A percentile compares a stretch with the other conserved stretches of the same genome.
phyloP scores from a whole-genome alignment of 2,113 vertebrate species.

The Ondatra zibethicus region DNA sequence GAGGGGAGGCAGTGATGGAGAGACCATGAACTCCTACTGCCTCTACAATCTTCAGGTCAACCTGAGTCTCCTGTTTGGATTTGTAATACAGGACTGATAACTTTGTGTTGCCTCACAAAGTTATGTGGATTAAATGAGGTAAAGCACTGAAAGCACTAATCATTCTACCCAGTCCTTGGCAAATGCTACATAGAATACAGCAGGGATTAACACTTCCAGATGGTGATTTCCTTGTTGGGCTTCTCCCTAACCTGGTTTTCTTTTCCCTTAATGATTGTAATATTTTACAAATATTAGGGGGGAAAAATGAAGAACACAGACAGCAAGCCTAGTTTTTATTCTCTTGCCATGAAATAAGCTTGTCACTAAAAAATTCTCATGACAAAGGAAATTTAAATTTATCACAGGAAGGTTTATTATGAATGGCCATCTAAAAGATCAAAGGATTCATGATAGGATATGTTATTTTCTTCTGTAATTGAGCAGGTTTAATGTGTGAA shows the following conservation, averaged over 20 bases:
- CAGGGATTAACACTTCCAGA: neutral
- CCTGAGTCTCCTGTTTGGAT: neutral
- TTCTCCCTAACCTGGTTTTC: neutral
- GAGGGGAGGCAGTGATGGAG: neutral
- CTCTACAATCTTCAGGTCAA: neutral
- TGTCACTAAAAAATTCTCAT: neutral
- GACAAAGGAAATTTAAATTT: neutral
- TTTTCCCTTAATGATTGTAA: neutral
- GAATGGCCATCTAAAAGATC: neutral
- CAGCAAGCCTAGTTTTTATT: neutral
- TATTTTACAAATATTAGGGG: neutral
- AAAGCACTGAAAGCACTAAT: neutral
- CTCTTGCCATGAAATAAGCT: neutral
- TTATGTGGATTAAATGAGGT: neutral
- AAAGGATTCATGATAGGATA: neutral
- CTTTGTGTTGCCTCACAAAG: conserved; percentile 29
- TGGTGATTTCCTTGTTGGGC: neutral
- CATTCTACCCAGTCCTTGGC: neutral
- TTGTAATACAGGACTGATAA: conserved; percentile 32
- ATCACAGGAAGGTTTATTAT: neutral
- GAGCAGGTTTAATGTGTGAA: neutral
- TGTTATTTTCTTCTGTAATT: neutral
- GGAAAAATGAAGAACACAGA: neutral
- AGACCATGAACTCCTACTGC: neutral
- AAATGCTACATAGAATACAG: neutral